Conservation (phyloP, 1,140 invertebrate genomes). For the Choristoneura fumiferana region DNA sequence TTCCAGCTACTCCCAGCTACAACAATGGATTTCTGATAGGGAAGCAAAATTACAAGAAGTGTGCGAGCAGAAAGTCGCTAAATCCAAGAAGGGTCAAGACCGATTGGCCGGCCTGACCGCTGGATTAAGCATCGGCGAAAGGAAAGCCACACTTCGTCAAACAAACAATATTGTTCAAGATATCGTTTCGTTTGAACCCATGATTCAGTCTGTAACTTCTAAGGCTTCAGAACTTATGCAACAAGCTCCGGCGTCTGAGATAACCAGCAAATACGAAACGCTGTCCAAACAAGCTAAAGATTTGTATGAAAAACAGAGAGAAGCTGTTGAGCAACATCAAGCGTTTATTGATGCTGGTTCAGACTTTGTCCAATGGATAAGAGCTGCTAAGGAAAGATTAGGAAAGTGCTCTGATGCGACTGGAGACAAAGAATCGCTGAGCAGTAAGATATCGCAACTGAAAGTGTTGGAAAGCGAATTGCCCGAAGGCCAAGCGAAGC, state of each 20-base stretch:
- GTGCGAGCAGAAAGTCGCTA: slow-evolving; percentile 90
- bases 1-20: slow-evolving; percentile 92
- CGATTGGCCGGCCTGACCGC: slow-evolving; percentile 84
- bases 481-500: slow-evolving; percentile 88
- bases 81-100: slow-evolving; percentile 85
- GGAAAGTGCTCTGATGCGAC: slow-evolving; percentile 96
- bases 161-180: slow-evolving; percentile 96
- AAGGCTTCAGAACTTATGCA: slow-evolving; percentile 94
- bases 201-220: slow-evolving; percentile 95
- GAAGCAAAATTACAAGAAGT: slow-evolving; percentile 97
- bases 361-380: slow-evolving; percentile 95
- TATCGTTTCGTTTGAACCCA: slow-evolving; percentile 96
- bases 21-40: slow-evolving; percentile 97
- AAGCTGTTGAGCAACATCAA: slow-evolving; percentile 93
- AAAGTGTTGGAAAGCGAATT: slow-evolving; percentile 91
- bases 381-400: slow-evolving; percentile 92
- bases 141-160: slow-evolving; percentile 92
- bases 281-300: slow-evolving; percentile 93
- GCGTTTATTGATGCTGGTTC: slow-evolving; percentile 93
- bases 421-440: slow-evolving; percentile 94
- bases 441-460: slow-evolving; percentile 90
- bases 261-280: slow-evolving; percentile 93
- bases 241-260: slow-evolving; percentile 91
- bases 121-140: slow-evolving; percentile 87
- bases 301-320: slow-evolving; percentile 93